These are phyloP conservation scores for Hedya salicella DNA, from an alignment of 2,888 invertebrate species.

Conservation along the genomic window DNA sequence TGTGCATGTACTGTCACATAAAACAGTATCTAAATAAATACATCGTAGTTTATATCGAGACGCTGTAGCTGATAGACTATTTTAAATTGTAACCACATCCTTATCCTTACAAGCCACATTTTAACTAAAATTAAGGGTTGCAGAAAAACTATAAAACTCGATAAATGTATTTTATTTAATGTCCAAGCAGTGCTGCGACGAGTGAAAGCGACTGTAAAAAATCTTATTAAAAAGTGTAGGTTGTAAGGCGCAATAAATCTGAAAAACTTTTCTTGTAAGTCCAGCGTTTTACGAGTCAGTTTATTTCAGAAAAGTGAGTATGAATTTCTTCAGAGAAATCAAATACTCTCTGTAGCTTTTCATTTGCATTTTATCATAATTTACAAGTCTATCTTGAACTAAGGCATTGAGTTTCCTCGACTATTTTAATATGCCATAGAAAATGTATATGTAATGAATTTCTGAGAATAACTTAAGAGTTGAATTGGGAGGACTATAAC, in stretches of 20 bases:
- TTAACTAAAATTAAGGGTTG: neutral
- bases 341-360: neutral
- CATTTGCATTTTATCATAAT: constrained; percentile 4
- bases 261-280: constrained; percentile 22
- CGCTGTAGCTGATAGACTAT: neutral
- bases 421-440: neutral
- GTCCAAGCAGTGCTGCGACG: constrained; percentile 17
- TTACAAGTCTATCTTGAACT: constrained; percentile 10
- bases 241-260: constrained; percentile 15
- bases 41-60: constrained; percentile 7
- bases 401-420: neutral
- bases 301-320: constrained; percentile 25
- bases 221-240: constrained; percentile 26
- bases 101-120: neutral
- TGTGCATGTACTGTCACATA: constrained; percentile 30
- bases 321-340: neutral
- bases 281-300: constrained; percentile 20
- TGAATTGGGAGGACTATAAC: neutral
- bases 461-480: neutral
- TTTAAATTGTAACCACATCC: neutral
- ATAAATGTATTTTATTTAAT: constrained; percentile 23
- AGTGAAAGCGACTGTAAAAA: constrained; percentile 13
- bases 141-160: neutral
- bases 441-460: neutral
- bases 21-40: constrained; percentile 34